These are phyloP conservation scores for Numenius arquata DNA, from an alignment of 2,113 vertebrate genomes.

Conservation along the genomic window DNA sequence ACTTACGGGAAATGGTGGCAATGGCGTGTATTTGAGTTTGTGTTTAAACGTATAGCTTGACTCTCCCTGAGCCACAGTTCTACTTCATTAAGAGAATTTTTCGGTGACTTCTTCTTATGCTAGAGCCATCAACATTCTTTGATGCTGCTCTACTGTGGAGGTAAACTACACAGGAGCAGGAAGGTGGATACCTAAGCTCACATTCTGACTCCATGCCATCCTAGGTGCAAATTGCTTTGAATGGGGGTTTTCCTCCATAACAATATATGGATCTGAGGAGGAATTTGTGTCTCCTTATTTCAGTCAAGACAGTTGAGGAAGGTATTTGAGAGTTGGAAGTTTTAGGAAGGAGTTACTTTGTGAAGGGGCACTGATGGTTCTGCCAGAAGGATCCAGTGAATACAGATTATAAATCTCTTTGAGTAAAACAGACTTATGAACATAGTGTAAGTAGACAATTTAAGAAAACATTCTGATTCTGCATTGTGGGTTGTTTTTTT, in stretches of 20 bases:
- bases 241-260: background rate
- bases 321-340: background rate
- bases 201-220: accelerated
- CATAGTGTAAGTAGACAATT: background rate
- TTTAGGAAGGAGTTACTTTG: background rate
- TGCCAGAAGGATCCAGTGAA: background rate
- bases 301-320: background rate
- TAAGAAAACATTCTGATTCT: background rate
- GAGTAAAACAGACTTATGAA: background rate
- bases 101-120: accelerated
- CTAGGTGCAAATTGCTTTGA: background rate
- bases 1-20: background rate
- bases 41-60: background rate
- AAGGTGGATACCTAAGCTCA: background rate
- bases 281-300: background rate
- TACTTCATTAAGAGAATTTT: background rate
- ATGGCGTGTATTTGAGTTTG: background rate
- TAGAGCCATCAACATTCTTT: background rate
- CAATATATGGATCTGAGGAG: background rate
- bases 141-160: background rate
- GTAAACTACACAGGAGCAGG: background rate
- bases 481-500: background rate
- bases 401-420: background rate
- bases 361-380: background rate
- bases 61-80: background rate